Percentiles rank a stretch among this genome's conserved stretches.
These are phyloP conservation scores for Poeciliopsis prolifica DNA, from an alignment of 2,113 vertebrate genomes.

Conservation along the genomic window DNA sequence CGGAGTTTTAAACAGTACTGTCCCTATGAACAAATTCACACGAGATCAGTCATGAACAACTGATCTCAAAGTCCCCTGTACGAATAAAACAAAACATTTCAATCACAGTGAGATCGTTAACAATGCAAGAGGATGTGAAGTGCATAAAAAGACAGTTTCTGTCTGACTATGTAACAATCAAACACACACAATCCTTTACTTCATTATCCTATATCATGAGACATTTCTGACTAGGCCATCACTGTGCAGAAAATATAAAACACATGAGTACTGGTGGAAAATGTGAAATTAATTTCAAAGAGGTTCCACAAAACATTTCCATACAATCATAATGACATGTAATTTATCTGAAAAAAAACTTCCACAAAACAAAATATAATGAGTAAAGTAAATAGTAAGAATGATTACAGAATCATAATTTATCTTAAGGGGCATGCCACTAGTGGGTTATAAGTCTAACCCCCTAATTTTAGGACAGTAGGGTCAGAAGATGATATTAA, in stretches of 20 bases:
- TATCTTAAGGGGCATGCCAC: not conserved
- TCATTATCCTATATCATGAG: not conserved
- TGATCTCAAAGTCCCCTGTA: conserved; percentile 23
- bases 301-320: not conserved
- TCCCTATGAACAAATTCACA: conserved; percentile 29
- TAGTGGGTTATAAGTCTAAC: not conserved
- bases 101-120: conserved; percentile 28
- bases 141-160: conserved; percentile 6
- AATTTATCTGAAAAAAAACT: not conserved
- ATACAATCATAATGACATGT: not conserved
- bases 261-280: too few species aligned
- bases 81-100: conserved; percentile 15
- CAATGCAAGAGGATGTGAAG: conserved; percentile 8
- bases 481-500: too few species aligned
- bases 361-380: not conserved
- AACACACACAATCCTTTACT: not conserved
- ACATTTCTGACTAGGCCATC: too few species aligned
- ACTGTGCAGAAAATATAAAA: too few species aligned
- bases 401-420: too few species aligned
- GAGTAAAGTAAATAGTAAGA: not conserved
- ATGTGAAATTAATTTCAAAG: not conserved
- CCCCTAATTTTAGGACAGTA: not conserved
- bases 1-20: conserved; percentile 16
- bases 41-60: conserved; percentile 28
- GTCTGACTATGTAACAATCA: not conserved